Percentiles rank a stretch among this genome's conserved stretches.
phyloP scores from a whole-genome alignment of 2,797 vertebrate species.

The Neopelma chrysocephalum region DNA sequence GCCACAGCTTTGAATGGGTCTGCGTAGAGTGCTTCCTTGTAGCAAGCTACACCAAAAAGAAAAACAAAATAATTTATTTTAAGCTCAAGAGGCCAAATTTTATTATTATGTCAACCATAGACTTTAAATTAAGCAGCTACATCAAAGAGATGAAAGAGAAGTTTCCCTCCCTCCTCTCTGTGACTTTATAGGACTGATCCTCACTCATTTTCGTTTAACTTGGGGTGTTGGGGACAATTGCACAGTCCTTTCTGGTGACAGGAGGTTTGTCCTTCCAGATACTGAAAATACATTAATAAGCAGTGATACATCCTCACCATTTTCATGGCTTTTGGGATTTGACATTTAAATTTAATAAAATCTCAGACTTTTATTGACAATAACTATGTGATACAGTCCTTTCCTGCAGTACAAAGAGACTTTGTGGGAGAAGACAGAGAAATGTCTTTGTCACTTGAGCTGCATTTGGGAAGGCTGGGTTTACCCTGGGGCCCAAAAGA shows the following conservation, averaged over 20 bases:
- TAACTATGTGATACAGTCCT: not conserved
- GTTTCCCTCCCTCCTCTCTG: not conserved
- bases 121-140: not conserved
- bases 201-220: not conserved
- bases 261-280: not conserved
- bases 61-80: not conserved
- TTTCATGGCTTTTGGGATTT: not conserved
- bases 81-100: not conserved
- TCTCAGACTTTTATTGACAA: not conserved
- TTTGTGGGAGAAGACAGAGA: not conserved
- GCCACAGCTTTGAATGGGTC: not conserved
- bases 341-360: not conserved
- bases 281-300: not conserved
- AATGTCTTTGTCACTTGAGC: not conserved
- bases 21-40: not conserved
- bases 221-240: not conserved
- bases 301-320: not conserved
- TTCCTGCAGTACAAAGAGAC: not conserved
- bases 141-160: not conserved
- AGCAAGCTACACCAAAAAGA: not conserved
- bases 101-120: not conserved
- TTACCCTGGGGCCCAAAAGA: not conserved
- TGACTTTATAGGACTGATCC: not conserved
- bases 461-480: not conserved
- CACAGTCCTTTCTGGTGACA: not conserved